These are phyloP conservation scores for Meganola albula DNA, from an alignment of 2,888 invertebrate genomes.

Conservation along the genomic window DNA sequence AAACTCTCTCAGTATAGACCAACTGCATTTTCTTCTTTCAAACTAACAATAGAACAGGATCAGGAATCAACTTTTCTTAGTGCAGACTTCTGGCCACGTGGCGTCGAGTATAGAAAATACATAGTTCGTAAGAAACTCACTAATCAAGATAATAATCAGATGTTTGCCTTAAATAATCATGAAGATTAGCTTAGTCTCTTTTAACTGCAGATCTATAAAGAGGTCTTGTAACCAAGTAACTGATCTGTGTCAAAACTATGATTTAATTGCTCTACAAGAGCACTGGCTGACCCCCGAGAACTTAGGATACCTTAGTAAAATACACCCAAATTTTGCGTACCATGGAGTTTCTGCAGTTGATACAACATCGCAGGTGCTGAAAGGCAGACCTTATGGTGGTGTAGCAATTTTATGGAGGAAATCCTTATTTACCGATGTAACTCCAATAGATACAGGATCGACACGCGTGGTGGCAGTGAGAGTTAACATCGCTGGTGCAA, in stretches of 20 bases:
- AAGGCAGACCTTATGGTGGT: slow-evolving; percentile 3
- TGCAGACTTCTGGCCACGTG: slow-evolving; percentile 1
- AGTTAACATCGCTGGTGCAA: slow-evolving; percentile 1
- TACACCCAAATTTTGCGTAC: slow-evolving; percentile 1
- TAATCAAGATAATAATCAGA: neutral
- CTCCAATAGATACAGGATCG: neutral
- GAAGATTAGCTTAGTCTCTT: slow-evolving; percentile 1
- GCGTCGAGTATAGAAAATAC: neutral
- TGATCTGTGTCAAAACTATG: neutral
- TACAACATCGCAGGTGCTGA: neutral
- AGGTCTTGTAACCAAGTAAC: neutral
- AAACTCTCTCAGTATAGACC: slow-evolving; percentile 1
- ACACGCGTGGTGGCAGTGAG: neutral
- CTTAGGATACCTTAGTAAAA: neutral
- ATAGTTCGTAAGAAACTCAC: neutral
- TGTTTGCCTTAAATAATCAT: neutral
- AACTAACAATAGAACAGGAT: neutral
- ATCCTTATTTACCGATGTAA: neutral
- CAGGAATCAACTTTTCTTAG: neutral
- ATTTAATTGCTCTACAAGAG: slow-evolving; percentile 3
- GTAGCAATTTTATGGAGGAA: slow-evolving; percentile 1
- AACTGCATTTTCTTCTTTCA: slow-evolving; percentile 2
- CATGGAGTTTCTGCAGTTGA: slow-evolving; percentile 4
- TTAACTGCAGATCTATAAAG: slow-evolving; percentile 2
- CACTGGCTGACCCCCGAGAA: slow-evolving; percentile 2